A percentile compares a stretch with the other conserved stretches of the same genome.
Conservation (phyloP, 2,113 vertebrate genomes). For the Muntiacus reevesi region DNA sequence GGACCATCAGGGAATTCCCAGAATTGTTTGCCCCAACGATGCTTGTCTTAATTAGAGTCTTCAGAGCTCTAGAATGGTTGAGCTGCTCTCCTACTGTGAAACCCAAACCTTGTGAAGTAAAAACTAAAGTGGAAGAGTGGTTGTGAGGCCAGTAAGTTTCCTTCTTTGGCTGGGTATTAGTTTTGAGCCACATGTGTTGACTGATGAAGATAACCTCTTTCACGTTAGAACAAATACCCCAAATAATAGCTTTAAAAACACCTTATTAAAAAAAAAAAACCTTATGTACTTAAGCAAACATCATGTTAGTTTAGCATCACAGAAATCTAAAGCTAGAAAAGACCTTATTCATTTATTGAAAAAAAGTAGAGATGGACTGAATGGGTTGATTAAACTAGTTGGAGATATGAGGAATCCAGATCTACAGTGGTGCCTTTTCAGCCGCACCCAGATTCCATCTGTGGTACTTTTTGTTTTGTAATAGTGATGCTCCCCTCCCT, state of each 20-base stretch:
- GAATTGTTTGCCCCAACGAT: background rate
- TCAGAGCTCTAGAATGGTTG: background rate
- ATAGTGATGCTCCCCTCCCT: background rate
- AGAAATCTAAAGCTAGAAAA: background rate
- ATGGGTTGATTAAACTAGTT: background rate
- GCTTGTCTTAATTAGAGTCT: background rate
- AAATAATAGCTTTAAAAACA: background rate
- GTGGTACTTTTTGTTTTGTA: background rate
- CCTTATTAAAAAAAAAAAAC: background rate
- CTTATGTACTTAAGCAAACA: background rate
- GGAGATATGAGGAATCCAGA: background rate
- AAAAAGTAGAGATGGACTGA: background rate
- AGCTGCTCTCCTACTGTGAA: background rate
- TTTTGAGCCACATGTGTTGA: slow-evolving; percentile 1
- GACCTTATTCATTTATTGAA: background rate
- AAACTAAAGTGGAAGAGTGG: slow-evolving; percentile 2
- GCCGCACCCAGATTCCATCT: background rate
- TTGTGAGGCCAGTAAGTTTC: slow-evolving; percentile 18
- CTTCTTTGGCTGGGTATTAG: slow-evolving; percentile 18
- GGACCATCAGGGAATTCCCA: background rate
- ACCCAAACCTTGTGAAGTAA: background rate
- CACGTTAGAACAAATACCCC: background rate
- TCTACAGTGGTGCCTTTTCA: background rate
- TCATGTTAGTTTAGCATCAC: background rate
- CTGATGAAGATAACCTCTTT: background rate